Evolutionary conservation across 1,140 invertebrate species (phyloP).

Genomic region (Hydropsyche tenuis): DNA sequence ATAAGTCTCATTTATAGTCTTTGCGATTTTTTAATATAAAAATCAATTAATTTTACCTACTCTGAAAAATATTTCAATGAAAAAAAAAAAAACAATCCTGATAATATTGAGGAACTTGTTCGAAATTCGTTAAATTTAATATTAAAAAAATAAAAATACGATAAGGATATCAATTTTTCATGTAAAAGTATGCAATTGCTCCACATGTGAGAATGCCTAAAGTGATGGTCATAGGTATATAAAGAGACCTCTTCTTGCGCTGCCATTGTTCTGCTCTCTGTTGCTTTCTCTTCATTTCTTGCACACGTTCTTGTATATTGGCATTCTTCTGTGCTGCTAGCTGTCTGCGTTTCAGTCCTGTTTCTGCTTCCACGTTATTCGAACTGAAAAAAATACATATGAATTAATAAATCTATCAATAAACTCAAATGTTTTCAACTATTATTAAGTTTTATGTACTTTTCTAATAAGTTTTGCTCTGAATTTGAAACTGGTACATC

Average conservation of each 20-base stretch:
- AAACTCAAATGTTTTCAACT: background rate
- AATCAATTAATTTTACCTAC: slow-evolving; percentile 11
- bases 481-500: background rate
- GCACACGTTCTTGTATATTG: slow-evolving; percentile 58
- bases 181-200: slow-evolving; percentile 58
- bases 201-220: slow-evolving; percentile 59
- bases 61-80: slow-evolving; percentile 1
- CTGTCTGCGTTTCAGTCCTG: slow-evolving; percentile 23
- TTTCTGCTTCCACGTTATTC: background rate
- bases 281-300: slow-evolving; percentile 61
- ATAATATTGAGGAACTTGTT: slow-evolving; percentile 29
- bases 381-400: slow-evolving; percentile 9
- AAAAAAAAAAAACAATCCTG: slow-evolving; percentile 1
- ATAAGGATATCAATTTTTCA: slow-evolving; percentile 53
- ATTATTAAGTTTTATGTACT: background rate
- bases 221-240: slow-evolving; percentile 62
- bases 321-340: slow-evolving; percentile 9
- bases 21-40: slow-evolving; percentile 14
- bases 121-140: slow-evolving; percentile 23
- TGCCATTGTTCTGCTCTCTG: slow-evolving; percentile 61
- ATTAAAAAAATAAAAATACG: background rate
- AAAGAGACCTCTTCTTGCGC: slow-evolving; percentile 64
- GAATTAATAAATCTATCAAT: background rate
- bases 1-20: slow-evolving; percentile 38
- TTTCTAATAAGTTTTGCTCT: background rate